Percentiles rank a stretch among this genome's conserved stretches.
These are phyloP conservation scores for Strigops habroptila DNA, from an alignment of 2,113 vertebrate species.

Conservation along the genomic window DNA sequence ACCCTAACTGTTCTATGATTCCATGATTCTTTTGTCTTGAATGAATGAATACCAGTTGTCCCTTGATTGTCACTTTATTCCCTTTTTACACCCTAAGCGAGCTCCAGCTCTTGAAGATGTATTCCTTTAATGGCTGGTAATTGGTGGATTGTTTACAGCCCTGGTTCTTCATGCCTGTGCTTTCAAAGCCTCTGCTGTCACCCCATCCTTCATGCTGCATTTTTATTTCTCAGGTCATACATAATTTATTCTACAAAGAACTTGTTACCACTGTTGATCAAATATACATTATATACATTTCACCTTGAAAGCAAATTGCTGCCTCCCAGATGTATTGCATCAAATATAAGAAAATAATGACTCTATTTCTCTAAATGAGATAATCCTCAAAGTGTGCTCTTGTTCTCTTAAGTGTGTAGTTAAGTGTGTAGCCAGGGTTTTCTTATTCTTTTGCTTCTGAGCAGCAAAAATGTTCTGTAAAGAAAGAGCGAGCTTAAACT, in stretches of 20 bases:
- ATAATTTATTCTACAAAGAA: neutral
- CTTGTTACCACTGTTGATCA: neutral
- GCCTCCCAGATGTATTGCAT: neutral
- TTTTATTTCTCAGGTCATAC: neutral
- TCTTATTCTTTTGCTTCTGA: neutral
- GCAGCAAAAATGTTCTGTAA: neutral
- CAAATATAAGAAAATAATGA: neutral
- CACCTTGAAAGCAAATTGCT: neutral
- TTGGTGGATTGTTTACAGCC: neutral
- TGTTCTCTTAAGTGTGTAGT: neutral
- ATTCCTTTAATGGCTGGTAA: neutral
- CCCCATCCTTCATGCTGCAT: neutral
- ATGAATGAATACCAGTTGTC: neutral
- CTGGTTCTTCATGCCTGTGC: neutral
- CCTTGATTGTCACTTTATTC: neutral
- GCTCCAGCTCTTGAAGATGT: neutral
- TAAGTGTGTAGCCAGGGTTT: neutral
- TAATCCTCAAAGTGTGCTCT: neutral
- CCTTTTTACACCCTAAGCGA: neutral
- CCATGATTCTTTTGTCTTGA: neutral
- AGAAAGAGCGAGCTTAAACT: neutral
- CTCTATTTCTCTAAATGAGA: neutral
- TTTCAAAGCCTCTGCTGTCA: neutral
- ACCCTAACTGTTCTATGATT: no score
- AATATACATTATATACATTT: neutral